Base-by-base conservation (phyloP, 1,140 invertebrate genomes). In the Ceratitis capitata region DNA sequence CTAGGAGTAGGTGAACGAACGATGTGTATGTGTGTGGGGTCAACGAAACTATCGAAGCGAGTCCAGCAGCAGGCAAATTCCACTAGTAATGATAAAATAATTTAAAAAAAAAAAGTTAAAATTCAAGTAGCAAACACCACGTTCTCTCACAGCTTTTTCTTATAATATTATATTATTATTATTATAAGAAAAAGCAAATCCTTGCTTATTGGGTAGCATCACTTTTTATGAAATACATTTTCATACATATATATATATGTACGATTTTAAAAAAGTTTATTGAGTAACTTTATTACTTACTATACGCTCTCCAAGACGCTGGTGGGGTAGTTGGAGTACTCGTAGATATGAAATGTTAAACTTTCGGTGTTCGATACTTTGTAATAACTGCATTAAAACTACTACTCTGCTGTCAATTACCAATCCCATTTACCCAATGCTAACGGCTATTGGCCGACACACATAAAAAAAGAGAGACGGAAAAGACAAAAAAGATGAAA, bases 361-460 rank as follows among this genome's bases (percentile, higher is more conserved):
- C 69, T 78, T 78, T 47, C 12, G 69, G 39, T 42, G 69, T 78
- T 78, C 69, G 23, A 78, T 78, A 78, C 69, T 78, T 78, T 78
- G 69, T 78, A 45, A 45, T 78, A 78, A 78, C 69, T 78, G 69
- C 69, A 78, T 78, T 78, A 78, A 78, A 78, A 78, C 69, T 78
- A 78, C 69, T 42, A 47, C 39, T 42, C 39, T 78, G 69, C 35
- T 47, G 39, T 78, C 69, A 78, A 78, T 78, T 78, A 78, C 69
- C 69, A 78, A 78, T 23, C 39, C 69, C 69, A 78, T 35, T 69
- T 19, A 29, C 16, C 69, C 69, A 78, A 78, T 45, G 69, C 69
- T 32, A 78, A 23, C 39, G 69, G 69, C 69, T 78, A 47, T 78
- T 78, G 69, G 69, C 42, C 32, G 39, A 78, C 69, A 78, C 19